Percentiles rank a stretch among this genome's conserved stretches.
phyloP scores from a whole-genome alignment of 2,113 vertebrate genomes.

The Helogale parvula region DNA sequence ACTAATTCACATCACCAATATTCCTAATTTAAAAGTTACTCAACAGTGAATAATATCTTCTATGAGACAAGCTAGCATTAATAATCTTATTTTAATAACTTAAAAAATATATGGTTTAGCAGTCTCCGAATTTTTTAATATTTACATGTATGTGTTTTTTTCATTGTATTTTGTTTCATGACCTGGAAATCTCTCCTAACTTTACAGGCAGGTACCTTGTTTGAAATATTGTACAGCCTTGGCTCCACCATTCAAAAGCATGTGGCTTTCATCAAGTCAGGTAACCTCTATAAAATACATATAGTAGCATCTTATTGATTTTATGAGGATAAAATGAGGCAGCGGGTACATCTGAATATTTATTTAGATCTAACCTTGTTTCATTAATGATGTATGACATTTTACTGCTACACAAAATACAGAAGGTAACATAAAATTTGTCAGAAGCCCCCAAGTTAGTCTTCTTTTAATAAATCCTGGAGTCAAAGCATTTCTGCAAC shows the following conservation, averaged over 20 bases:
- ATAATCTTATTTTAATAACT: slow-evolving; percentile 34
- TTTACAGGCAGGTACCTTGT: not conserved
- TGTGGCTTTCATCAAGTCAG: not conserved
- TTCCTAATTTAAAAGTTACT: slow-evolving; percentile 53
- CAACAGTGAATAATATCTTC: not conserved
- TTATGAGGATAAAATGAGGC: slow-evolving; percentile 21
- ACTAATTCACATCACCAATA: slow-evolving; percentile 48
- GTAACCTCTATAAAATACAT: not conserved
- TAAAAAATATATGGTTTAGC: not conserved
- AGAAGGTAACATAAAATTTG: not conserved
- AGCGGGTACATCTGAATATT: not conserved
- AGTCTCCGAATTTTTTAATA: not conserved
- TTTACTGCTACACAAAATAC: not conserved
- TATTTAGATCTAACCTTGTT: not conserved
- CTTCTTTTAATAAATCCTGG: not conserved
- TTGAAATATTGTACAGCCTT: not conserved
- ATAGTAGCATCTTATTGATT: not conserved
- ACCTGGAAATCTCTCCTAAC: not conserved
- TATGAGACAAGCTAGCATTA: slow-evolving; percentile 8
- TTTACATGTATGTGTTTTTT: not conserved
- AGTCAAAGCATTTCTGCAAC: not conserved
- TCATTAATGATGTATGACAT: slow-evolving; percentile 23
- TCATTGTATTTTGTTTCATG: not conserved
- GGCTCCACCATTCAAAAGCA: not conserved
- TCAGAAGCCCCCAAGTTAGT: not conserved